Evolutionary conservation across 2,113 vertebrate species (phyloP), one percentile per base, ranked within the genome.

Genomic region (Notiomystis cincta): DNA sequence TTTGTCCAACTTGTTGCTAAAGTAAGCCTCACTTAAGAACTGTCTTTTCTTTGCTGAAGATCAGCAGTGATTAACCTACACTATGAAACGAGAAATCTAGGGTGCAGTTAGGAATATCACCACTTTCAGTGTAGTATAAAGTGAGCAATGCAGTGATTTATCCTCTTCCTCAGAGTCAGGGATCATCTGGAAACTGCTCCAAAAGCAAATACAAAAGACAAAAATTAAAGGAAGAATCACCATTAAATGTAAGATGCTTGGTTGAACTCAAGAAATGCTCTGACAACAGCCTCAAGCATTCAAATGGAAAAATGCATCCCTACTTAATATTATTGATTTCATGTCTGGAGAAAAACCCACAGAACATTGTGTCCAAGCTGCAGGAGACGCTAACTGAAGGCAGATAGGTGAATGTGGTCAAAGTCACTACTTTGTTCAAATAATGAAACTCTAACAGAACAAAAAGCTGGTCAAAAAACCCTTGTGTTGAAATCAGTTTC

Each of bases 251-350:
- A 77, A 71, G 77, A 88, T 19, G 48, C 27, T 71, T 91, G 84
- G 62, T 1, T 90, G 89, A 92, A 87, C 70, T 82, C 47, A 40
- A 90, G 60, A 94, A 87, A 87, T 77, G 50, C 35, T 72, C 70
- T 87, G 56, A 77, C 57, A 91, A 91, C 33, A 61, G 42, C 56
- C 87, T 85, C 27, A 90, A 66, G 54, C 75, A 88, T 80, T 90
- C 79, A 88, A 48, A 94, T 65, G 44, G 66, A 93, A 94, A 96
- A 95, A 94, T 58, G 27, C 47, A 90, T 73, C 70, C 72, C 67
- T 81, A 58, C 81, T 94, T 96, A 95, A 82, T 69, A 61, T 64
- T 94, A 94, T 78, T 94, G 96, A 84, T 96, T 94, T 88, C 7
- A 22, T 54, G 70, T 76, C 91, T 92, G 65, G 53, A 95, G 53